Evolutionary conservation across 2,113 vertebrate genomes (phyloP), one percentile per base, ranked within the genome.

Genomic region (Barbus barbus): DNA sequence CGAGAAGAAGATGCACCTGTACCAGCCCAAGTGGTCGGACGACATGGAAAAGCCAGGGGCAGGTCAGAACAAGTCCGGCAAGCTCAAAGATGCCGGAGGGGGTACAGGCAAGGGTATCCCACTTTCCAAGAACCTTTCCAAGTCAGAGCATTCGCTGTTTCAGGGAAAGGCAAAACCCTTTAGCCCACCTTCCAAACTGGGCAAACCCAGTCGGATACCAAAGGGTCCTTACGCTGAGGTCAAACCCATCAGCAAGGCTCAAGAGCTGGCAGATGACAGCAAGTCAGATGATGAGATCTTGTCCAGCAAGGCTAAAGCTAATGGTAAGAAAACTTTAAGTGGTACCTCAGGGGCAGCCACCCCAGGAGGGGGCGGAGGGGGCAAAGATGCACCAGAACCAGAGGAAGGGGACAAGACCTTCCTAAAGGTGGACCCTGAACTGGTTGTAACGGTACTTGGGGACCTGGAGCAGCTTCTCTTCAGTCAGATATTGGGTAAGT

Each of bases 381-480:
- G 31, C 4, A 82, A 82, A 56, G 80, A 82, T 36, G 80, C 26
- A 71, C 46, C 28, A 24, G 80, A 71, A 56, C 11, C 88, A 13
- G 92, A 94, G 61, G 95, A 91, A 13, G 95, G 94, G n/a, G 96
- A 97, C 81, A 96, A 97, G 86, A 90, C 95, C 82, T 99, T 97
- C 90, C 94, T 99, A 83, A 98, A 97, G 92, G 97, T 98, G 94
- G 97, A 99, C 83, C 97, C 97, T 8, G 97, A 99, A 91, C 93
- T 99, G 60, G 97, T 99, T 91, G 97, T 98, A 89, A 99, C 97
- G 0, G 97, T 98, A 85, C 94, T 99, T 90, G 97, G 97, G 0
- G 97, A 99, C 91, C 92, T 99, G 90, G 97, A 99, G 90, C 97
- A 99, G 94, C 95, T 99, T 26, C 96, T 99, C 53, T 99, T 99